Evolutionary conservation across 2,888 invertebrate genomes (phyloP).

Genomic region (Hirtodrosophila trivittata): DNA sequence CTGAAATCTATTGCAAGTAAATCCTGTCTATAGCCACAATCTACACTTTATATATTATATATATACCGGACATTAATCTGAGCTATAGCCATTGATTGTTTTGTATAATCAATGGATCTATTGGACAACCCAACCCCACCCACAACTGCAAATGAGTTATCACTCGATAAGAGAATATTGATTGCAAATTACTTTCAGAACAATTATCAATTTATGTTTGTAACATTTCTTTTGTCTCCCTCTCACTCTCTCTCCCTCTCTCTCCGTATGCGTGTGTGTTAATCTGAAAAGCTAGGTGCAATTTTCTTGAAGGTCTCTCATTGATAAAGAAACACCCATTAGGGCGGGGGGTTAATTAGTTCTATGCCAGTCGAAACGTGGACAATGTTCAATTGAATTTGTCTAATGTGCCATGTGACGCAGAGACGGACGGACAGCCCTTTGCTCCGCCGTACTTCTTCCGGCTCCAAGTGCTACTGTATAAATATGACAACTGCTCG

Average conservation of each 20-base stretch:
- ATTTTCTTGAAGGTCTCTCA: conserved; percentile 16
- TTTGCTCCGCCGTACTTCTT: not conserved
- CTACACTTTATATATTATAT: too few relatives aligned
- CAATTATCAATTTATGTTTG: not conserved
- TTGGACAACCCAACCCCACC: conserved; percentile 2
- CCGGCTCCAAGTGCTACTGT: conserved; percentile 34
- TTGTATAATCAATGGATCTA: conserved; percentile 28
- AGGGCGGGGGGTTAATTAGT: conserved; percentile 29
- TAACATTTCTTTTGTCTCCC: too few relatives aligned
- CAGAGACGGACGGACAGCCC: too few relatives aligned
- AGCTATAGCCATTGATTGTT: not conserved
- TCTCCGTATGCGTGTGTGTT: conserved; percentile 4
- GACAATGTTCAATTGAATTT: conserved; percentile 26
- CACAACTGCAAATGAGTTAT: conserved; percentile 4
- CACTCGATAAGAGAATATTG: conserved; percentile 39
- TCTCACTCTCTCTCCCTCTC: too few relatives aligned
- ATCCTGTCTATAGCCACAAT: too few relatives aligned
- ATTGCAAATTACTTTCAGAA: conserved; percentile 25
- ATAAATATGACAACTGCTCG: conserved; percentile 39
- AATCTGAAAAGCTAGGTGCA: conserved; percentile 8
- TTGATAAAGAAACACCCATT: conserved; percentile 53
- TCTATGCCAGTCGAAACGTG: not conserved
- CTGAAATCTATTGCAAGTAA: too few relatives aligned
- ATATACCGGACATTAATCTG: too few relatives aligned
- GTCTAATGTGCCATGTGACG: conserved; percentile 44